Evolutionary conservation across 2,888 invertebrate species (phyloP), one percentile per base, ranked within the genome.

Genomic region (Caenorhabditis drosophilae): DNA sequence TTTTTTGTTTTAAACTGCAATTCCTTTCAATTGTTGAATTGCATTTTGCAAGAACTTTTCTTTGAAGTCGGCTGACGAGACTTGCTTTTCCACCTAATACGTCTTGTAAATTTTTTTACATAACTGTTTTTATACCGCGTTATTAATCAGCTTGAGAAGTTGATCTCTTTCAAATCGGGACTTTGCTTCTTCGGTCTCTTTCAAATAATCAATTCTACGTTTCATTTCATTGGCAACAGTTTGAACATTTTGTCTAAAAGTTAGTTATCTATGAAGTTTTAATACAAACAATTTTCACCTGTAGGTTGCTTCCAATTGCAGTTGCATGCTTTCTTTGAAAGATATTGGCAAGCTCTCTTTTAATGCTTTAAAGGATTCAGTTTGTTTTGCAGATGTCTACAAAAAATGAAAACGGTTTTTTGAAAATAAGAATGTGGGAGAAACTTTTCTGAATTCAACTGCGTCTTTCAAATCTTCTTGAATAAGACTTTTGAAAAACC

Each of bases 101-200:
- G n/a, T n/a, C n/a, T n/a, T n/a, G n/a, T n/a, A n/a, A n/a, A n/a
- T n/a, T n/a, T n/a, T 20, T 41, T 16, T n/a, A 11, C 36, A 9
- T 11, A 16, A 36, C 23, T 11, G 4, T 25, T 26, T 25, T 45
- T 6, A 35, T 6, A 97, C 97, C 82, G 88, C 90, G 76, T 86
- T 85, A n/a, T 93, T 90, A 68, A 97, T 91, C 92, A 93, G 97
- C 85, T 91, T 90, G 22, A 93, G 92, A 90, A 96, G 90, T 85
- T 94, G 91, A 85, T 90, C 92, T 85, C 96, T 95, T 74, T 90
- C 88, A 64, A 96, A 88, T 75, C 91, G 90, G 45, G 91, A 89
- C 83, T 93, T 91, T 49, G 92, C 86, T 77, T 89, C 89, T 75
- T 90, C 88, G 79, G 90, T 89, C 85, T 94, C 93, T 42, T 73